Evolutionary conservation across 2,797 vertebrate species (phyloP).

Genomic region (Gymnodraco acuticeps): DNA sequence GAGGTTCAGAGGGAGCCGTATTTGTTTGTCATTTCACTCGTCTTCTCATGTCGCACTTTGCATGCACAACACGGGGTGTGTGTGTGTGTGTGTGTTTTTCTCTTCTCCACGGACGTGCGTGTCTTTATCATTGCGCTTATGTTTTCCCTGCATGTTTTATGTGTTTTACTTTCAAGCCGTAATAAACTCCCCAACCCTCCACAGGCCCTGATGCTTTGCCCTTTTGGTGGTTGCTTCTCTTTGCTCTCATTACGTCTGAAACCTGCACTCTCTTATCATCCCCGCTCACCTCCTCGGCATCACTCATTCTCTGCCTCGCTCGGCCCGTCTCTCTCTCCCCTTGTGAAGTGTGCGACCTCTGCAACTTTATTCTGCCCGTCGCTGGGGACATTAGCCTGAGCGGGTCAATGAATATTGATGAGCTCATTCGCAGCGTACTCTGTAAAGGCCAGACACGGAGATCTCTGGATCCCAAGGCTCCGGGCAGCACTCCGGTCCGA

Average conservation of each 20-base stretch:
- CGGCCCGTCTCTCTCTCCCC: conserved; percentile 30
- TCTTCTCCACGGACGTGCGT: conserved; percentile 41
- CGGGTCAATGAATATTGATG: conserved; percentile 86
- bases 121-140: conserved; percentile 54
- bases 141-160: conserved; percentile 67
- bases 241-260: conserved; percentile 63
- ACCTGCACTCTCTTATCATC: conserved; percentile 60
- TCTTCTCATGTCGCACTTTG: conserved; percentile 54
- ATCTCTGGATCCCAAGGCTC: conserved; percentile 66
- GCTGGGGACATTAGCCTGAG: conserved; percentile 74
- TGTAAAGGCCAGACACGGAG: conserved; percentile 77
- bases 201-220: conserved; percentile 60
- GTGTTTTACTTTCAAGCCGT: conserved; percentile 63
- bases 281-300: conserved; percentile 40
- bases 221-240: conserved; percentile 68
- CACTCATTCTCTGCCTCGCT: conserved; percentile 45
- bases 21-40: conserved; percentile 57
- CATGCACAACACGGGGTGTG: conserved; percentile 35
- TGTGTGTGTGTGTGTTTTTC: conserved; percentile 42
- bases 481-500: conserved; percentile 50
- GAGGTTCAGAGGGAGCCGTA: conserved; percentile 30
- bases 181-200: conserved; percentile 62
- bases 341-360: conserved; percentile 79
- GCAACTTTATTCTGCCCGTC: conserved; percentile 78
- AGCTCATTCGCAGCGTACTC: conserved; percentile 73